These are phyloP conservation scores for Drosophila paucipuncta DNA, from an alignment of 2,888 invertebrate species.

Conservation along the genomic window DNA sequence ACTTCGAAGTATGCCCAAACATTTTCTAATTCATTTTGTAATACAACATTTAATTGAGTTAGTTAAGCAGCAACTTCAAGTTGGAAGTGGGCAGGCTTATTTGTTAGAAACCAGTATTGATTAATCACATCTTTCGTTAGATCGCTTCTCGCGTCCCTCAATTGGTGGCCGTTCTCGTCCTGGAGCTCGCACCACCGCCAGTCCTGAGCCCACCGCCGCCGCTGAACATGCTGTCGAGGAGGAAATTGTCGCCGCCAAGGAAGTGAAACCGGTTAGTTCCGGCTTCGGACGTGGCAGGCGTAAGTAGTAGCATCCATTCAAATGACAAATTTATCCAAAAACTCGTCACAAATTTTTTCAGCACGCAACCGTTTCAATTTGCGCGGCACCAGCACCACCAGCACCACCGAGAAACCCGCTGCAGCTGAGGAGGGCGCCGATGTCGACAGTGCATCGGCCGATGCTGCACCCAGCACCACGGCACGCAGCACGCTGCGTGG, in stretches of 20 bases:
- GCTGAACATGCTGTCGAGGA: slow-evolving; percentile 71
- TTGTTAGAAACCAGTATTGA: neutral
- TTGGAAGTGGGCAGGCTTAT: neutral
- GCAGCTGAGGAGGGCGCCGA: slow-evolving; percentile 61
- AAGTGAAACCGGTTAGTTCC: slow-evolving; percentile 81
- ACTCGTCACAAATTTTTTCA: slow-evolving; percentile 30
- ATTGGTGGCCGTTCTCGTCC: slow-evolving; percentile 82
- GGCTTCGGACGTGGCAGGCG: slow-evolving; percentile 83
- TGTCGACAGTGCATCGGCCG: slow-evolving; percentile 58
- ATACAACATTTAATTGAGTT: neutral
- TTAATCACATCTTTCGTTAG: slow-evolving; percentile 47
- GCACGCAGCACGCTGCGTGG: slow-evolving; percentile 78
- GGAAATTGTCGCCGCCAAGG: slow-evolving; percentile 77
- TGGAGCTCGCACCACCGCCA: slow-evolving; percentile 76
- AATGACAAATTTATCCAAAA: neutral
- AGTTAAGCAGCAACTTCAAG: neutral
- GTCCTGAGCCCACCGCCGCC: slow-evolving; percentile 62
- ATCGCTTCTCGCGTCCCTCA: slow-evolving; percentile 85
- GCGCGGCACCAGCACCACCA: slow-evolving; percentile 81
- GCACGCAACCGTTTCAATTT: slow-evolving; percentile 85
- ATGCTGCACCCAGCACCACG: slow-evolving; percentile 78
- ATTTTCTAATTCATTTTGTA: neutral
- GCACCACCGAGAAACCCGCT: slow-evolving; percentile 75
- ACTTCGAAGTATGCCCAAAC: neutral
- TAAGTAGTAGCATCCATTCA: slow-evolving; percentile 52